These are phyloP conservation scores for Drosophila sp. DNA, from an alignment of 1,140 invertebrate genomes.

Conservation along the genomic window DNA sequence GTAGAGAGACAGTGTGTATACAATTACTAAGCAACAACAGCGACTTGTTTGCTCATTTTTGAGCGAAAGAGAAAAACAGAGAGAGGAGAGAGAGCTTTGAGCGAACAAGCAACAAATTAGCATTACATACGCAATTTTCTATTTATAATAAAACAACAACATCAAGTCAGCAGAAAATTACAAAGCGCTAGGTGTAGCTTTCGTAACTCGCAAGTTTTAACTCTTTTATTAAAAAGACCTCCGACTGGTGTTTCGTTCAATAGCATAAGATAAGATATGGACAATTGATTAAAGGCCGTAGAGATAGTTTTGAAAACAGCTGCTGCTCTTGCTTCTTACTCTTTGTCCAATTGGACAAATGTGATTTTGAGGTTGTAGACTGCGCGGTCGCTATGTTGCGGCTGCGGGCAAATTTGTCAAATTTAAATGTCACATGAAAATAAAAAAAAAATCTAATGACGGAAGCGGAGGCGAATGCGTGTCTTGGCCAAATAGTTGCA, in stretches of 20 bases:
- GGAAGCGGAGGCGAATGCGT: constrained; percentile 61
- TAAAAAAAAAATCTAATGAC: constrained; percentile 32
- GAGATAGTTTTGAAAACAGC: constrained; percentile 37
- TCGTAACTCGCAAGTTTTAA: constrained; percentile 63
- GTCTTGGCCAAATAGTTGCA: constrained; percentile 59
- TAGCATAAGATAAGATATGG: constrained; percentile 40
- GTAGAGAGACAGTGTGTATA: constrained; percentile 32
- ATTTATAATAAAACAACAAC: constrained; percentile 80
- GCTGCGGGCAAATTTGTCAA: constrained; percentile 41
- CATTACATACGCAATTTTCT: constrained; percentile 84
- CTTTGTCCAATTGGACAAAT: constrained; percentile 36
- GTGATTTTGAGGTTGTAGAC: constrained; percentile 32
- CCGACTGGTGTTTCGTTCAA: constrained; percentile 10
- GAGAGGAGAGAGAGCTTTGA: constrained; percentile 25
- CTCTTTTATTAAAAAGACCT: constrained; percentile 19
- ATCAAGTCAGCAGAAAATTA: constrained; percentile 49
- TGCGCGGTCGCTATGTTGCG: constrained; percentile 22
- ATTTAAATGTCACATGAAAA: constrained; percentile 53
- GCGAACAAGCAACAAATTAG: constrained; percentile 61
- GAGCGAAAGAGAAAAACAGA: constrained; percentile 31
- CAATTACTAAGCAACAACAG: constrained; percentile 79
- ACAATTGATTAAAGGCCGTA: constrained; percentile 53
- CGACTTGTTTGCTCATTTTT: constrained; percentile 64
- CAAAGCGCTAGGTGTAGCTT: constrained; percentile 53
- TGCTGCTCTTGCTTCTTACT: constrained; percentile 62